Evolutionary conservation across 2,113 vertebrate genomes (phyloP).

Genomic region (Paracanthobrama guichenoti): DNA sequence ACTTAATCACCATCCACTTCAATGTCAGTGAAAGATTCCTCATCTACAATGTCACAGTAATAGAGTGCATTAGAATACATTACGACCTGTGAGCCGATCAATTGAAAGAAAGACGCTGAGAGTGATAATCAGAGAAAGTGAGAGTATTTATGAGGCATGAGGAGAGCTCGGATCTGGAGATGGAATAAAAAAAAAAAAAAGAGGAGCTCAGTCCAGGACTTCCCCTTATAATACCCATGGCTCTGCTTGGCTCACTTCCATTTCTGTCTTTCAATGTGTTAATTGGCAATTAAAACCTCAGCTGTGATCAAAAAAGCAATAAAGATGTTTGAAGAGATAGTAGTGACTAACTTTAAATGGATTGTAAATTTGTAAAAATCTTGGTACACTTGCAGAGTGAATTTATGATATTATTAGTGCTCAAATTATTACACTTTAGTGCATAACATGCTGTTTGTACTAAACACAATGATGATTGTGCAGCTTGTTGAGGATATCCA

Average conservation of each 20-base stretch:
- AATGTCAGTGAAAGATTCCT: constrained; percentile 60
- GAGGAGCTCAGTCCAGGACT: neutral
- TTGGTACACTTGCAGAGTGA: neutral
- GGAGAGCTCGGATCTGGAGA: neutral
- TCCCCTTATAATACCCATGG: neutral
- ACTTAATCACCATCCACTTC: constrained; percentile 73
- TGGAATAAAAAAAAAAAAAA: constrained; percentile 56
- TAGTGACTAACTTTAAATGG: neutral
- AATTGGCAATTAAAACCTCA: neutral
- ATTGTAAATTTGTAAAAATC: neutral
- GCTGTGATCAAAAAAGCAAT: neutral
- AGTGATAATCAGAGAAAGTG: neutral
- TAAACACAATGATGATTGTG: neutral
- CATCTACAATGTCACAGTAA: constrained; percentile 71
- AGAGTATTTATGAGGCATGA: constrained; percentile 18
- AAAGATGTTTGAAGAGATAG: neutral
- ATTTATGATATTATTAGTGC: neutral
- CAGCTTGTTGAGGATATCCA: neutral
- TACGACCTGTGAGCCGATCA: constrained; percentile 52
- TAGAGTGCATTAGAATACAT: constrained; percentile 74
- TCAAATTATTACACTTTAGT: neutral
- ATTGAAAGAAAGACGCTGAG: constrained; percentile 12
- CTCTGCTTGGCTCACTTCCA: constrained; percentile 35
- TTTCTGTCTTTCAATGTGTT: neutral
- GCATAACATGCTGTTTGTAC: neutral